A percentile compares a stretch with the other conserved stretches of the same genome.
Evolutionary conservation across 2,888 invertebrate species (phyloP).

Genomic region (Nebria brevicollis): DNA sequence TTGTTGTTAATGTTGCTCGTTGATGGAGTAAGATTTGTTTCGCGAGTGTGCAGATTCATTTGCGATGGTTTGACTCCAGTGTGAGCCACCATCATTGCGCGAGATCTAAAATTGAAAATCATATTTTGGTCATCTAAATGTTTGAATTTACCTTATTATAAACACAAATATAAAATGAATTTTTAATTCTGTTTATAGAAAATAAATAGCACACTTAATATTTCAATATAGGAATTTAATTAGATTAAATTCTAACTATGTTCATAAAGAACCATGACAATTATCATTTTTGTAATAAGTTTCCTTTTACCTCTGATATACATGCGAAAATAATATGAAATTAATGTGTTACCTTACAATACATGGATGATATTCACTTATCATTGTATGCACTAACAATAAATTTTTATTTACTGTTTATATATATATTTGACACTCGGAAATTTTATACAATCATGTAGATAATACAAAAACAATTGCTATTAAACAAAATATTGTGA

Average conservation of each 20-base stretch:
- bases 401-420: neutral
- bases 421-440: neutral
- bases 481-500: slow-evolving; percentile 20
- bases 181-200: no score
- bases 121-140: neutral
- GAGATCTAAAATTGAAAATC: slow-evolving; percentile 54
- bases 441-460: neutral
- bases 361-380: neutral
- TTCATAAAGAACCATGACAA: no score
- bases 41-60: slow-evolving; percentile 22
- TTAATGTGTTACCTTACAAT: neutral
- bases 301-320: neutral
- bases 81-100: slow-evolving; percentile 54
- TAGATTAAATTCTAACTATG: no score
- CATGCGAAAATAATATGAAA: neutral
- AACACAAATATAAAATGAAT: neutral
- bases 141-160: neutral
- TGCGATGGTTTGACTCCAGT: slow-evolving; percentile 55
- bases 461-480: neutral
- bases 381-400: neutral
- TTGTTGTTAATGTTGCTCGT: slow-evolving; percentile 51
- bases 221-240: no score
- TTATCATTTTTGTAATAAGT: no score
- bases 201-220: no score
- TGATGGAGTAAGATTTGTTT: slow-evolving; percentile 16